Base-by-base conservation (phyloP, 1,140 invertebrate genomes). In the Lutraria rhynchaena region DNA sequence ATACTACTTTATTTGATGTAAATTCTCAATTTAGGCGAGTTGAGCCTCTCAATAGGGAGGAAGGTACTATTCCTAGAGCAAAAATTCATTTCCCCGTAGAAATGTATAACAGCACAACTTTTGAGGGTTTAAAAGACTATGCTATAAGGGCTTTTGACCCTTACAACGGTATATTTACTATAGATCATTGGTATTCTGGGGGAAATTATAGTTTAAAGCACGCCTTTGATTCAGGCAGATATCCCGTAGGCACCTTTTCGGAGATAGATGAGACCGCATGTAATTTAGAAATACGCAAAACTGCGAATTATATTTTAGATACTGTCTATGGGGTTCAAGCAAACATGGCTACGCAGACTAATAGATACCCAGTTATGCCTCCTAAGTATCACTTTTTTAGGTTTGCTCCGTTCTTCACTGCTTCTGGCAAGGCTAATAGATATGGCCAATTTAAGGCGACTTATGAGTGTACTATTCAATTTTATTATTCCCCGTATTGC, bases 371-470 rank as follows among this genome's bases (percentile, higher is more conserved):
- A n/a, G n/a, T n/a, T 9, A 44, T 69, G 5, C 65, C 35, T 17
- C 65, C 65, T 9, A 13, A 9, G 4, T 49, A 5, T 13, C 4
- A 4, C 11, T 69, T 69, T 33, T 27, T 69, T 17, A 41, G 65
- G 24, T 69, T 69, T 49, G 35, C 65, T 3, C 65, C 65, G 3
- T 69, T 31, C 29, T 69, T 31, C 44, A 69, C 65, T 13, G 65
- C 65, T 11, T 44, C n/a, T 5, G 65, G 65, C 13, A 7, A 22
- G 5, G 65, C 60, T n/a, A n/a, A n/a, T n/a, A n/a, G n/a, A n/a
- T n/a, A n/a, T n/a, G n/a, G n/a, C n/a, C n/a, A n/a, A n/a, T n/a
- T n/a, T n/a, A n/a, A n/a, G n/a, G n/a, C n/a, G n/a, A n/a, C n/a
- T n/a, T n/a, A n/a, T n/a, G n/a, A n/a, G n/a, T n/a, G n/a, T n/a